phyloP scores from a whole-genome alignment of 53 echinoderm and acorn worm species.

The Stichopus horrens region DNA sequence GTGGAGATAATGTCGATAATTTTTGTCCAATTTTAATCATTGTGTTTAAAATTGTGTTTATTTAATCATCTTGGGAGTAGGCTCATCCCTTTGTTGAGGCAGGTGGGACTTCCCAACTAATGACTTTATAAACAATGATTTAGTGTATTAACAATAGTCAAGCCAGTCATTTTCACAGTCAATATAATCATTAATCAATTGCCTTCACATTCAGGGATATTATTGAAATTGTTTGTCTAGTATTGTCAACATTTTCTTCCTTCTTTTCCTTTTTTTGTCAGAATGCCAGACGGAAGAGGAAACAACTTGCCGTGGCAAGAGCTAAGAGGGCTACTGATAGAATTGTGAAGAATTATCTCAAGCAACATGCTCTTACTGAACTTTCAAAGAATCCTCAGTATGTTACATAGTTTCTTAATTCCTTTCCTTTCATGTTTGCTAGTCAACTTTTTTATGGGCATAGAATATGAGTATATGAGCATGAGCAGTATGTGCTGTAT shows the following conservation, averaged over 20 bases:
- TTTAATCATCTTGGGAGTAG: too few relatives aligned
- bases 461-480: too few relatives aligned
- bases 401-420: neutral
- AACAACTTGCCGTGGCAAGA: constrained; percentile 69
- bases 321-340: constrained; percentile 75
- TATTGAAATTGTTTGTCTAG: neutral
- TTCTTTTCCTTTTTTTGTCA: constrained; percentile 34
- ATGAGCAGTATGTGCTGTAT: too few relatives aligned
- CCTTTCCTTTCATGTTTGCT: neutral
- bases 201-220: neutral
- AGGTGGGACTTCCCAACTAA: too few relatives aligned
- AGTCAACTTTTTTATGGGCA: neutral
- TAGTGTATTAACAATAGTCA: too few relatives aligned
- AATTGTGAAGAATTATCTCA: constrained; percentile 83
- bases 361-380: constrained; percentile 68
- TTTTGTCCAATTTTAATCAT: too few relatives aligned
- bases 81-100: too few relatives aligned
- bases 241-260: neutral
- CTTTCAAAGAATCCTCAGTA: constrained; percentile 41
- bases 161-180: too few relatives aligned
- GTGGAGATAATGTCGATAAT: too few relatives aligned
- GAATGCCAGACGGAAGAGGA: constrained; percentile 86
- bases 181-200: too few relatives aligned
- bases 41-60: too few relatives aligned
- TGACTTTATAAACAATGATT: too few relatives aligned